Evolutionary conservation across 2,888 invertebrate species (phyloP), one percentile per base, ranked within the genome.

Genomic region (Cryptophagus acutangulus): DNA sequence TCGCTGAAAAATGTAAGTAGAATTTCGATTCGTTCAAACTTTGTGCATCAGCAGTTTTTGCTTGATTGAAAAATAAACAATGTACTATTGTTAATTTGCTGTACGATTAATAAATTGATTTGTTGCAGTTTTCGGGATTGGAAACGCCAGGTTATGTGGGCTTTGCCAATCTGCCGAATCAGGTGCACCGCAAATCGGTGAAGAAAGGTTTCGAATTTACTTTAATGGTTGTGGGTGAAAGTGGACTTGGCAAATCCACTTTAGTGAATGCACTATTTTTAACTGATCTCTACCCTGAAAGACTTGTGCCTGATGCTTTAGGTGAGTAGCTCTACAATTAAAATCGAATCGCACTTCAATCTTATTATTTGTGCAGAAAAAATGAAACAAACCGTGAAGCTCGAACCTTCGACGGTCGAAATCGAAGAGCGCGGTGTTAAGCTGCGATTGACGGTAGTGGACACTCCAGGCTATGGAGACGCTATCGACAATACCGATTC

Each of bases 201-300:
- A 96, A 96, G 70, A 95, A 94, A 66, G 95, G 95, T 14, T 96
- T 96, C 66, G 95, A 95, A 71, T 96, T 96, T 67, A 95, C 95
- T 1, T 73, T 96, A 8, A 95, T 96, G 95, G 94, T 96, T 39
- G 94, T 69, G 3, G 69, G 69, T 1, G 87, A 89, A 61, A 84
- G 84, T 54, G 93, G 95, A 0, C 73, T 95, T 25, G 96, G 96
- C 20, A 96, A 96, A 73, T 94, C 94, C 0, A 96, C 96, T 0
- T 74, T 96, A 33, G 92, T 96, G 35, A 95, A 95, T 70, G 93
- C 93, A 46, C 74, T 96, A 40, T 96, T 96, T 68, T 74, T 94
- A 42, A 94, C 93, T 26, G 95, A 96, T 69, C 75, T 96, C 42
- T 96, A 96, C 71, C 92, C 93, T 20, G 94, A 95, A 71, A 76